Evolutionary conservation across 2,113 vertebrate genomes (phyloP).

Genomic region (Echinops telfairi): DNA sequence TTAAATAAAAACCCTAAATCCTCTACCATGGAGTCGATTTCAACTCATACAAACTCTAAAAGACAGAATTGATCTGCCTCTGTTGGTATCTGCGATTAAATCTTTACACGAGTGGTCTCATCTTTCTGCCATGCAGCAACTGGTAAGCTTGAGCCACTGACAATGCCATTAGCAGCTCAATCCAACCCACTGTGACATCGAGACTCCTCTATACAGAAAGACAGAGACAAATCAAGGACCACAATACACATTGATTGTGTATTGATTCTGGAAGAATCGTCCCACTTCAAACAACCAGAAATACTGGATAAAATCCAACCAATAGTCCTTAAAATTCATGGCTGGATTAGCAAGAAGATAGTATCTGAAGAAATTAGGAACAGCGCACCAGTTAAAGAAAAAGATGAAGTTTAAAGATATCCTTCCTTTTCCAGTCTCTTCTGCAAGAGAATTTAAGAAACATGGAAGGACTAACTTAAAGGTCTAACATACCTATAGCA

Average conservation of each 20-base stretch:
- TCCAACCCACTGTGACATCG: too few relatives aligned
- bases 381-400: not conserved
- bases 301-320: not conserved
- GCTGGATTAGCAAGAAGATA: not conserved
- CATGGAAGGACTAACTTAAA: not conserved
- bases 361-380: slow-evolving; percentile 28
- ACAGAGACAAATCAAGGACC: not conserved
- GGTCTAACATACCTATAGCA: not conserved
- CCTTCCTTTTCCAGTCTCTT: not conserved
- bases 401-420: not conserved
- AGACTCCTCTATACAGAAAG: not conserved
- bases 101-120: too few relatives aligned
- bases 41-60: too few relatives aligned
- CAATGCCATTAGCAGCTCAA: too few relatives aligned
- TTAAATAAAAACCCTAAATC: too few relatives aligned
- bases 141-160: too few relatives aligned
- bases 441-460: not conserved
- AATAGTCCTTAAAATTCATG: not conserved
- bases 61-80: not conserved
- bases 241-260: not conserved
- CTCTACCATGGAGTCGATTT: too few relatives aligned
- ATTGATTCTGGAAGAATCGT: not conserved
- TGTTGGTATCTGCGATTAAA: not conserved
- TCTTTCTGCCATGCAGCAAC: too few relatives aligned
- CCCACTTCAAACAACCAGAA: not conserved